Evolutionary conservation across 2,888 invertebrate genomes (phyloP).

Genomic region (Nowickia ferox): DNA sequence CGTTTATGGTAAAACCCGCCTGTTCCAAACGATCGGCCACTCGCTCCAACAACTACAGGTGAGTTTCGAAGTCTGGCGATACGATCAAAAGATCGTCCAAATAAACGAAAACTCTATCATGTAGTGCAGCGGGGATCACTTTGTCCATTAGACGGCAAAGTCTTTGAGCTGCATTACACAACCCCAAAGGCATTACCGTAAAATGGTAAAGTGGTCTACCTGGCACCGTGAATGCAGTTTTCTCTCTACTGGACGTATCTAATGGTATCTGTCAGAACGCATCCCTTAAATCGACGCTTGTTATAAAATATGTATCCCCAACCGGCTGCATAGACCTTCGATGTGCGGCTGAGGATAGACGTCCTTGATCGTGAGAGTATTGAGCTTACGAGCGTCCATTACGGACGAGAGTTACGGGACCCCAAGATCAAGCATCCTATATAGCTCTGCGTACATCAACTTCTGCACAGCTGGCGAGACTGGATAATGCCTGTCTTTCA

Average conservation of each 20-base stretch:
- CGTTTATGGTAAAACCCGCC: neutral
- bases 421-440: neutral
- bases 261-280: neutral
- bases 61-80: neutral
- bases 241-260: too few species aligned
- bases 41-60: neutral
- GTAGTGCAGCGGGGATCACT: neutral
- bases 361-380: neutral
- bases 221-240: too few species aligned
- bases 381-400: neutral
- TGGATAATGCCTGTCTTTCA: too few species aligned
- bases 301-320: neutral
- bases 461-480: neutral
- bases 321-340: too few species aligned
- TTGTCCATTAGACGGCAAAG: neutral
- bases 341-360: too few species aligned
- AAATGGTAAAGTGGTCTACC: too few species aligned
- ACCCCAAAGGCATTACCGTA: neutral
- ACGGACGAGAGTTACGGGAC: neutral
- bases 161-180: too few species aligned
- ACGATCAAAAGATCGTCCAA: conserved; percentile 14
- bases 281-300: neutral
- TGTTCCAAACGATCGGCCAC: neutral
- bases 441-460: neutral
- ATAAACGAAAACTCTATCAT: conserved; percentile 11